Evolutionary conservation across 2,113 vertebrate species (phyloP).

Genomic region (Pionites leucogaster): DNA sequence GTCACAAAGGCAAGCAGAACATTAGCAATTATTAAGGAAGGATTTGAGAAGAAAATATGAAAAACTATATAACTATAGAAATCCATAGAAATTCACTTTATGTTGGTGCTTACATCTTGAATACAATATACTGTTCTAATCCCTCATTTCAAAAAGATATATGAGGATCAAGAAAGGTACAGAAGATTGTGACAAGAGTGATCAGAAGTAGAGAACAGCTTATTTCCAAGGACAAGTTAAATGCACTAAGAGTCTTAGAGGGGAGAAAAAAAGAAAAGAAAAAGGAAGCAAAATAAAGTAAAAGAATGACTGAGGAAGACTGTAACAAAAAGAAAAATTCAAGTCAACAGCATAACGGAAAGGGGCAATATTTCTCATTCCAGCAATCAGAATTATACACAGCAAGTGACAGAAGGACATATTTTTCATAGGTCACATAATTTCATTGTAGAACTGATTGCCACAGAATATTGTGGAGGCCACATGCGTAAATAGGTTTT

Average conservation of each 20-base stretch:
- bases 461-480: neutral
- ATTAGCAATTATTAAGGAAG: slow-evolving; percentile 25
- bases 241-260: neutral
- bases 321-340: neutral
- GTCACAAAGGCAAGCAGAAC: neutral
- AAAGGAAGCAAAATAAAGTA: neutral
- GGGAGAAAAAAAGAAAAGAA: neutral
- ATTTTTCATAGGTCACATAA: neutral
- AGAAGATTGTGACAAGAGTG: neutral
- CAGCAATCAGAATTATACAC: neutral
- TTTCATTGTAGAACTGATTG: neutral
- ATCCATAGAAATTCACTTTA: slow-evolving; percentile 27
- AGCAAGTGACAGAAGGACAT: neutral
- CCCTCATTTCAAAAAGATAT: slow-evolving; percentile 37
- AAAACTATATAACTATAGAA: neutral
- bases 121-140: slow-evolving; percentile 35
- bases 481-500: neutral
- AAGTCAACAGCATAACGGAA: neutral
- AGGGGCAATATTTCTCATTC: neutral
- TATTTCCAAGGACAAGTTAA: slow-evolving; percentile 3
- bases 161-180: neutral
- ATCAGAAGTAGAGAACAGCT: neutral
- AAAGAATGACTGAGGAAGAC: neutral
- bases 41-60: slow-evolving; percentile 45
- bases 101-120: neutral